A percentile compares a stretch with the other conserved stretches of the same genome.
phyloP scores from a whole-genome alignment of 23 tunicate genomes.

The Aplidium turbinatum region DNA sequence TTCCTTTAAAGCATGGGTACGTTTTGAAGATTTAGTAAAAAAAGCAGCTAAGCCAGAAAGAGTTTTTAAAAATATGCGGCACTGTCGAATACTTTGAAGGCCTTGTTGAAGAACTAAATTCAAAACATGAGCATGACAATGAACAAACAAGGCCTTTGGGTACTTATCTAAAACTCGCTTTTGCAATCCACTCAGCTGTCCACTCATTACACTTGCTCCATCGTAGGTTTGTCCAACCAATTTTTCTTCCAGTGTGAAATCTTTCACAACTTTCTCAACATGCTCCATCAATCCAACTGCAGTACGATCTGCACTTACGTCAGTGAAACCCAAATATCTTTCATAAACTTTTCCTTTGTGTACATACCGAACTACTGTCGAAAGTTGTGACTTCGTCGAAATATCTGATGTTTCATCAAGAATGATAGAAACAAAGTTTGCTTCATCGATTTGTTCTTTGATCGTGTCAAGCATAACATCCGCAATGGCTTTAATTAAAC shows the following conservation, averaged over 20 bases:
- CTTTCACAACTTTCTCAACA: not conserved
- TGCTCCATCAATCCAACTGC: slow-evolving; percentile 7
- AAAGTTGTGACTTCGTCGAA: not conserved
- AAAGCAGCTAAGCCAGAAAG: slow-evolving; percentile 8
- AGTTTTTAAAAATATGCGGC: slow-evolving; percentile 4
- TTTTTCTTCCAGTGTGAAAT: not conserved
- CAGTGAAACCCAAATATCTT: not conserved
- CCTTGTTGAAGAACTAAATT: slow-evolving; percentile 8
- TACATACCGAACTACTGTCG: slow-evolving; percentile 3
- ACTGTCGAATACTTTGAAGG: not conserved
- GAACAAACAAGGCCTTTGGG: slow-evolving; percentile 2
- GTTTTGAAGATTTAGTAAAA: not conserved
- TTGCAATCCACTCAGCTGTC: slow-evolving; percentile 10
- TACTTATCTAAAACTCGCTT: not conserved
- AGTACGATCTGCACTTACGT: slow-evolving; percentile 1
- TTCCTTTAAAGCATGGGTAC: not conserved
- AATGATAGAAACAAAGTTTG: not conserved
- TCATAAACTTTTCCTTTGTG: slow-evolving; percentile 1
- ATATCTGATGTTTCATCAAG: slow-evolving; percentile 10
- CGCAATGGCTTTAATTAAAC: not conserved
- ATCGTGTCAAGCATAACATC: no score
- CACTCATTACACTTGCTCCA: slow-evolving; percentile 15
- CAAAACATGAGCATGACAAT: slow-evolving; percentile 2
- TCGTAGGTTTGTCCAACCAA: slow-evolving; percentile 13
- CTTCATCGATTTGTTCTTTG: not conserved